These are phyloP conservation scores for Diplolepis rosae DNA, from an alignment of 2,888 invertebrate species.

Conservation along the genomic window DNA sequence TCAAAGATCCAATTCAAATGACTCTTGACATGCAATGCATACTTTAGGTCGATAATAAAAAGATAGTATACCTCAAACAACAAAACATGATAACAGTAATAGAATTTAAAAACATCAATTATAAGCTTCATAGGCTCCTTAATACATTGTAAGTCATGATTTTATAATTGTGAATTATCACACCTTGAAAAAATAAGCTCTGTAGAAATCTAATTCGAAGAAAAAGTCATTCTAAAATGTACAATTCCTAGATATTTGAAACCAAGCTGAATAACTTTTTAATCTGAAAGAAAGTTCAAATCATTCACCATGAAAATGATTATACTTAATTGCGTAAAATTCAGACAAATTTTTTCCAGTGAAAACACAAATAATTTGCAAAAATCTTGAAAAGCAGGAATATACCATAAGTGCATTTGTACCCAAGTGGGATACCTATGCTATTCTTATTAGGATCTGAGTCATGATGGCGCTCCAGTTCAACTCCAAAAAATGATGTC, in stretches of 20 bases:
- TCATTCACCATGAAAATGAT: no score
- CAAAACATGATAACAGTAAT: conserved; percentile 5
- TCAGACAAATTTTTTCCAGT: conserved; percentile 18
- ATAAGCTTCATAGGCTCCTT: not conserved
- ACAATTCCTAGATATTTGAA: no score
- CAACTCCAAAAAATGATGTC: no score
- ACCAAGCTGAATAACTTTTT: no score
- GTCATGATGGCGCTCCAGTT: no score
- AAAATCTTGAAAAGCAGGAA: conserved; percentile 20
- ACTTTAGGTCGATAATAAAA: conserved; percentile 13
- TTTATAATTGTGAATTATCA: no score
- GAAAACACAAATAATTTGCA: conserved; percentile 19
- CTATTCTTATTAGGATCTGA: conserved; percentile 13
- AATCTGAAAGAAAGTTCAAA: no score
- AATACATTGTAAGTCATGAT: not conserved
- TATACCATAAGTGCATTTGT: conserved; percentile 1
- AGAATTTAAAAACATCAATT: not conserved
- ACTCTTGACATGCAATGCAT: conserved; percentile 11
- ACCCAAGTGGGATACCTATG: conserved; percentile 3
- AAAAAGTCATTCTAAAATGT: no score
- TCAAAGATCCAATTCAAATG: not conserved
- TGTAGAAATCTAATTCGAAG: no score
- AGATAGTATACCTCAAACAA: not conserved
- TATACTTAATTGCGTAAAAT: not conserved
- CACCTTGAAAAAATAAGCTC: no score